phyloP scores from a whole-genome alignment of 1,140 invertebrate species.

The Leptopilina clavipes region DNA sequence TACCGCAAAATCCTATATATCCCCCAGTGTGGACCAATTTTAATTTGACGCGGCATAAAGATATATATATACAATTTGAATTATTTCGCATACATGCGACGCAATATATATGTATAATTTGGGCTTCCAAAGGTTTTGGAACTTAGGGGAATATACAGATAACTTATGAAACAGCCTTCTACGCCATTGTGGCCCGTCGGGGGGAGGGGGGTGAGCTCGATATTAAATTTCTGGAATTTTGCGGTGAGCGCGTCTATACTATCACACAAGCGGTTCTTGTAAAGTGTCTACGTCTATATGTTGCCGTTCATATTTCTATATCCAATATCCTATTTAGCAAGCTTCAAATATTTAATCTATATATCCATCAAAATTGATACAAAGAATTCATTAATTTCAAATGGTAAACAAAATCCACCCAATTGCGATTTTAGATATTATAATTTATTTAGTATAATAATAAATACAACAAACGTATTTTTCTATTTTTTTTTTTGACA shows the following conservation, averaged over 20 bases:
- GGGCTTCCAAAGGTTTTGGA: conserved; percentile 7
- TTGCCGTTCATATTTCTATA: conserved; percentile 34
- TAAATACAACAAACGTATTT: no score
- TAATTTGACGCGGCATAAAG: conserved; percentile 2
- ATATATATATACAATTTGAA: background rate
- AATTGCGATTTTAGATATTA: no score
- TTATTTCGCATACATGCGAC: background rate
- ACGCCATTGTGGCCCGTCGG: conserved; percentile 50
- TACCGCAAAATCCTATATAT: conserved; percentile 1
- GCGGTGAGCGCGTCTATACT: conserved; percentile 63
- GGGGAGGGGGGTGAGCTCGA: conserved; percentile 61
- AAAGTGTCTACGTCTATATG: conserved; percentile 52
- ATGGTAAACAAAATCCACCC: no score
- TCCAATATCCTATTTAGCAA: background rate
- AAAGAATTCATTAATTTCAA: no score
- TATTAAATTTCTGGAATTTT: conserved; percentile 77
- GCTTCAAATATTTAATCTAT: conserved; percentile 3
- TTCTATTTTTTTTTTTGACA: no score
- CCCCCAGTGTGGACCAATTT: conserved; percentile 32
- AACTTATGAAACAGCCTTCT: conserved; percentile 69
- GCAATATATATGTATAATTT: background rate
- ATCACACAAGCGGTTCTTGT: conserved; percentile 52
- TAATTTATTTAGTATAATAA: no score
- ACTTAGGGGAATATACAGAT: conserved; percentile 52
- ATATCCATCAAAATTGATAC: no score